Evolutionary conservation across 2,888 invertebrate species (phyloP), one percentile per base, ranked within the genome.

Genomic region (Tinea trinotella): DNA sequence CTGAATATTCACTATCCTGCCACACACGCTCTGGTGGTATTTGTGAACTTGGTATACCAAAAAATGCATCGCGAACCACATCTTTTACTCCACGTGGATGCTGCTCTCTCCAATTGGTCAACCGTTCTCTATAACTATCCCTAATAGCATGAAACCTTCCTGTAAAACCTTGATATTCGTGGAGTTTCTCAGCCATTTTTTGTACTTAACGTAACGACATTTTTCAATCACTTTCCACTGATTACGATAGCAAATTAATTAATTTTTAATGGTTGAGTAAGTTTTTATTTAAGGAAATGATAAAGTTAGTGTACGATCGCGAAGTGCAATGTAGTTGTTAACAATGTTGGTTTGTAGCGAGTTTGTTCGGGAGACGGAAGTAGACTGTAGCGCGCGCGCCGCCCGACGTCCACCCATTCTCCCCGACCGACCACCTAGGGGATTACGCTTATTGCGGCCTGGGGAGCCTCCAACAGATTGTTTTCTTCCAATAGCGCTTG

Each of bases 171-270:
- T 93, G 91, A 70, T 95, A 95, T 62, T 93, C 92, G 64, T 93
- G 89, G 54, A 95, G 74, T 71, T 95, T 95, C 60, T 94, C 93
- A 66, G 91, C 91, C 91, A 91, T 91, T 60, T n/a, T n/a, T n/a
- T n/a, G n/a, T n/a, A 9, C 5, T 15, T 40, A 30, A 40, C 13
- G 6, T 40, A 40, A 13, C 5, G 40, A 40, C 40, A 40, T 40
- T 40, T 40, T 40, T 40, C 40, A 15, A 40, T 40, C 15, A 15
- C 40, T 40, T 40, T 40, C 30, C n/a, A 30, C 30, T 10, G 30
- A 4, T 30, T 30, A 4, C n/a, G n/a, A n/a, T n/a, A n/a, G n/a
- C n/a, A n/a, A n/a, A n/a, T n/a, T 30, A 30, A 30, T 30, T 30
- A 30, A n/a, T 30, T 22, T 22, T 22, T 22, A 22, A 5, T 22